Evolutionary conservation across 1,140 invertebrate genomes (phyloP).

Genomic region (Tetramorium alpestre): DNA sequence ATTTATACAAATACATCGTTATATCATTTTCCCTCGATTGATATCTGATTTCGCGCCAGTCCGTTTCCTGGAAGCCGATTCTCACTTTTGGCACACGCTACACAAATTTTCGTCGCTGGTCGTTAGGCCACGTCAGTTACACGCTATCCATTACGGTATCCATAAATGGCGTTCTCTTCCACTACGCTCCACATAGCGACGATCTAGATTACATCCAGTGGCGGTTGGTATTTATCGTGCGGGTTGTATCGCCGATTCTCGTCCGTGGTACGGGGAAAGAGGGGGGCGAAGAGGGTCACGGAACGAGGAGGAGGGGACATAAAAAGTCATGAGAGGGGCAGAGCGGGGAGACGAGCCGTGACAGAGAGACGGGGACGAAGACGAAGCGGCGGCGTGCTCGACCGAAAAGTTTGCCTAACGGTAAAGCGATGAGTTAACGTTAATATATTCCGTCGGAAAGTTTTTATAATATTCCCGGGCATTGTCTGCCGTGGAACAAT

Average conservation of each 20-base stretch:
- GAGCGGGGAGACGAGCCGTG: conserved; percentile 48
- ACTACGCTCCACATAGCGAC: conserved; percentile 53
- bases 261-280: conserved; percentile 7
- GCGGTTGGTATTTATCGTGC: conserved; percentile 46
- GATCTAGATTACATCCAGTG: conserved; percentile 56
- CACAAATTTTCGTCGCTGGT: conserved; percentile 39
- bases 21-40: not conserved
- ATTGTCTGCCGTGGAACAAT: conserved; percentile 85
- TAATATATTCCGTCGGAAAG: conserved; percentile 86
- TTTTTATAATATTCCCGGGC: conserved; percentile 86
- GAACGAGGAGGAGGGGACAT: conserved; percentile 24
- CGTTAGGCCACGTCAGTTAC: conserved; percentile 53
- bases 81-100: conserved; percentile 4
- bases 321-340: conserved; percentile 48
- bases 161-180: conserved; percentile 58
- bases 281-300: conserved; percentile 6
- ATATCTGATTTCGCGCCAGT: not conserved
- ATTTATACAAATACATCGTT: not conserved
- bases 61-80: not conserved
- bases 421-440: conserved; percentile 85
- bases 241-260: conserved; percentile 65
- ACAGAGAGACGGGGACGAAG: conserved; percentile 64
- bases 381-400: conserved; percentile 71
- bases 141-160: conserved; percentile 55
- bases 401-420: conserved; percentile 85